These are phyloP conservation scores for Macquaria ambigua DNA, from an alignment of 2,113 vertebrate genomes.

Conservation along the genomic window DNA sequence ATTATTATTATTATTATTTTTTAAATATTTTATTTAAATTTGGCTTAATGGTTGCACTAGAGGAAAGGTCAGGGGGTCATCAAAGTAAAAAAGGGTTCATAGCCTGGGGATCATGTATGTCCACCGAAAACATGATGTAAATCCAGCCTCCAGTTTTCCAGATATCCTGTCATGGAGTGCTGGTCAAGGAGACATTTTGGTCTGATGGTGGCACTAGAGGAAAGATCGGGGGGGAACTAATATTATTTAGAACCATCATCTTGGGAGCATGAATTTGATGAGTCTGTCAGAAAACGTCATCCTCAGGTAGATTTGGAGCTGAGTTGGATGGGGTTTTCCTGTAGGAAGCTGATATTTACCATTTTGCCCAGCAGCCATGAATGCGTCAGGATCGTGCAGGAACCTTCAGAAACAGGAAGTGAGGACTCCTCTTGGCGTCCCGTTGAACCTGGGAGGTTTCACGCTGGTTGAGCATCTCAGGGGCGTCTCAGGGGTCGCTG, in stretches of 20 bases:
- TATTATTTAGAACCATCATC: neutral
- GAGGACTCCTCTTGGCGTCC: neutral
- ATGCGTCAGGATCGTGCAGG: neutral
- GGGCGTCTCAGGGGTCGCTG: neutral
- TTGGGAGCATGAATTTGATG: neutral
- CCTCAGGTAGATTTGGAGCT: neutral
- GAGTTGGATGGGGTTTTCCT: neutral
- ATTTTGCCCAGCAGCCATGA: neutral
- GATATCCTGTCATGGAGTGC: no score
- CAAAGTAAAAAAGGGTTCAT: no score
- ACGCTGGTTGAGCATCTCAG: neutral
- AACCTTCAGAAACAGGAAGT: conserved; percentile 14
- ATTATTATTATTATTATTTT: no score
- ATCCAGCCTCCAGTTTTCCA: no score
- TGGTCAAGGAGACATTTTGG: no score
- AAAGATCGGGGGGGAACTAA: neutral
- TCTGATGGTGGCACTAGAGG: no score
- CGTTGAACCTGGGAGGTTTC: neutral
- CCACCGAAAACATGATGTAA: no score
- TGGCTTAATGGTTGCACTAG: no score
- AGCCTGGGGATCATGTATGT: no score
- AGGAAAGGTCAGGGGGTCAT: no score
- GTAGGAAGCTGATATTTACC: neutral
- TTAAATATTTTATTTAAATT: no score
- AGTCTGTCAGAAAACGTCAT: neutral